Evolutionary conservation across 2,113 vertebrate genomes (phyloP), one percentile per base, ranked within the genome.

Genomic region (Telmatochromis bifrenatus): DNA sequence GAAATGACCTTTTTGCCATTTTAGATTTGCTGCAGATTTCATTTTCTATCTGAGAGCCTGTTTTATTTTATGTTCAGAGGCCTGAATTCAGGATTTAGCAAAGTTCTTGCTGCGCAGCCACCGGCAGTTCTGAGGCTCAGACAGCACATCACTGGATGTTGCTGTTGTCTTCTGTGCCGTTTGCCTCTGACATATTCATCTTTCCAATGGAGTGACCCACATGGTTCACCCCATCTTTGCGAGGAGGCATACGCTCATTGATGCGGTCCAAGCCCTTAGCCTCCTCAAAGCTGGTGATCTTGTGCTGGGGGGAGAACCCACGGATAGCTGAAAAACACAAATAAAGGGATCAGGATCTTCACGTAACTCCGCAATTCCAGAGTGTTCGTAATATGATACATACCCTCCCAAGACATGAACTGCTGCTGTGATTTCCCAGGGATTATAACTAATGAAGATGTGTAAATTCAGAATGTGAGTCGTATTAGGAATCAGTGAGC

Each of bases 221-320:
- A 3, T 97, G 95, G 93, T 97, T 97, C 79, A 97, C 96, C n/a
- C 95, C 96, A 2, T 97, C 97, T 89, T 84, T 96, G 90, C 97
- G 96, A 11, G 97, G 97, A 1, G 97, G 97, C 97, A 97, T 97
- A 89, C 97, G 95, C 89, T 97, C 97, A 9, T 97, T 97, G 95
- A 97, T 97, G 90, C 97, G 97, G 91, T 97, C 97, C 42, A 97
- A 92, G 39, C 97, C 97, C 88, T 97, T 97, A 23, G 97, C 97
- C 91, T 97, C 97, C 88, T 85, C 96, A 7, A 97, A 97, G 92
- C 97, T 97, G 95, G 83, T 96, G 94, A 97, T 97, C 95, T 97
- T 97, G 91, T 97, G 97, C 94, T 97, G 97, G 9, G 97, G 96
- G 79, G 97, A 97, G 89, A 97, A 97, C 21, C 97, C 96, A 3